Evolutionary conservation across 2,888 invertebrate species (phyloP).

Genomic region (Dermolepida albohirtum): DNA sequence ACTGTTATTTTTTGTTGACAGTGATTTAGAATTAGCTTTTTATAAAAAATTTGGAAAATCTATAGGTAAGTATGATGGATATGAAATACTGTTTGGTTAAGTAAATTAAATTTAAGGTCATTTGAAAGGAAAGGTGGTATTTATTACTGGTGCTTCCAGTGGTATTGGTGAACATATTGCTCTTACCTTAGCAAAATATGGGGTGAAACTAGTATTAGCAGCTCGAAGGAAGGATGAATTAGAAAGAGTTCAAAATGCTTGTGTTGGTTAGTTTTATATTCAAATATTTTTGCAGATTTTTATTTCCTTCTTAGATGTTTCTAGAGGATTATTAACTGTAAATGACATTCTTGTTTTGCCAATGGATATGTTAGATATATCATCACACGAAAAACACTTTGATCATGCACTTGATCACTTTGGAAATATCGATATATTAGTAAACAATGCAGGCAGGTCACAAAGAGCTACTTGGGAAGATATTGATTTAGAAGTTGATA

Average conservation of each 20-base stretch:
- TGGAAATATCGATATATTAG: slow-evolving; percentile 79
- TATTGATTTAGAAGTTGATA: slow-evolving; percentile 78
- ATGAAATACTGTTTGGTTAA: slow-evolving; percentile 61
- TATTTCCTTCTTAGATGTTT: slow-evolving; percentile 57
- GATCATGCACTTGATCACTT: slow-evolving; percentile 75
- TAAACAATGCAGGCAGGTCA: slow-evolving; percentile 86
- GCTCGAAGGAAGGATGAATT: slow-evolving; percentile 75
- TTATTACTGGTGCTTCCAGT: slow-evolving; percentile 88
- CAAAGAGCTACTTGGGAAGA: slow-evolving; percentile 81
- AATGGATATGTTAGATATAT: slow-evolving; percentile 74
- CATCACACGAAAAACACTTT: slow-evolving; percentile 72
- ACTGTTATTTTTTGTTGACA: slow-evolving; percentile 69
- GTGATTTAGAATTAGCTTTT: slow-evolving; percentile 71
- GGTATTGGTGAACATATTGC: slow-evolving; percentile 84
- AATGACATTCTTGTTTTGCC: slow-evolving; percentile 76
- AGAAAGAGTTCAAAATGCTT: slow-evolving; percentile 74
- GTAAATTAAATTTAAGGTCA: slow-evolving; percentile 45
- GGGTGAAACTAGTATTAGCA: slow-evolving; percentile 75
- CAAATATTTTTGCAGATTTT: neutral
- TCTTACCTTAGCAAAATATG: slow-evolving; percentile 73
- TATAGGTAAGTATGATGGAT: slow-evolving; percentile 54
- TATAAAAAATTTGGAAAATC: slow-evolving; percentile 73
- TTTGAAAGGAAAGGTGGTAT: slow-evolving; percentile 74
- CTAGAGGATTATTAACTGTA: slow-evolving; percentile 65
- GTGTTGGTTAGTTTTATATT: slow-evolving; percentile 66